Evolutionary conservation across 1,140 invertebrate genomes (phyloP).

Genomic region (Venturia canescens): DNA sequence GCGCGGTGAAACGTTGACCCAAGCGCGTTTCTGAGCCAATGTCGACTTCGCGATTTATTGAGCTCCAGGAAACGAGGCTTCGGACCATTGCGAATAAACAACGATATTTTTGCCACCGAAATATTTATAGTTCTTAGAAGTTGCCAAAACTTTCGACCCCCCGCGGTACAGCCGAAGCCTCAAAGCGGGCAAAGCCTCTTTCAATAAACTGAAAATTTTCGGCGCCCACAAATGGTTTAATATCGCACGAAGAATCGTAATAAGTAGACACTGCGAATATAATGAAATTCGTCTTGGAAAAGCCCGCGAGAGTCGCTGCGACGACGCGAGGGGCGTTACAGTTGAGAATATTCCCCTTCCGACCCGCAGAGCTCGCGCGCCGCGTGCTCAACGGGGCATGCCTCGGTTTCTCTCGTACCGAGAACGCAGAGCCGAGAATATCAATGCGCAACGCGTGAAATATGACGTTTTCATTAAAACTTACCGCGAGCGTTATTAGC

Average conservation of each 20-base stretch:
- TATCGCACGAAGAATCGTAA: neutral
- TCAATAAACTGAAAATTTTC: too few relatives aligned
- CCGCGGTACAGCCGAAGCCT: too few relatives aligned
- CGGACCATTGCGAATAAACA: too few relatives aligned
- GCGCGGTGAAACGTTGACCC: too few relatives aligned
- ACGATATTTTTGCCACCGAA: too few relatives aligned
- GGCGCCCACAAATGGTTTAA: neutral
- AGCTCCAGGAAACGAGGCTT: too few relatives aligned
- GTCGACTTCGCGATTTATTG: too few relatives aligned
- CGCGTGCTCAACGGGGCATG: neutral
- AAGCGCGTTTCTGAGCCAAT: too few relatives aligned
- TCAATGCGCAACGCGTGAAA: constrained; percentile 63
- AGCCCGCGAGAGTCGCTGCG: neutral
- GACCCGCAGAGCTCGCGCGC: neutral
- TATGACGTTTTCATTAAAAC: constrained; percentile 69
- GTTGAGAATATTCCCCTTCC: too few relatives aligned
- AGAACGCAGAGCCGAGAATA: constrained; percentile 56
- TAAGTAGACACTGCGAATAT: neutral
- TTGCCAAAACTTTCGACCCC: too few relatives aligned
- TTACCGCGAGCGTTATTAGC: constrained; percentile 62
- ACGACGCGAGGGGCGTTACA: neutral
- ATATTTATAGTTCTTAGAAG: too few relatives aligned
- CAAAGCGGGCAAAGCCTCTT: too few relatives aligned
- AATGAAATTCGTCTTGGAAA: constrained; percentile 1
- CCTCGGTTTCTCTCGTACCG: constrained; percentile 21